Base-by-base conservation (phyloP, 1,140 invertebrate genomes). In the Drosophila setifemur region DNA sequence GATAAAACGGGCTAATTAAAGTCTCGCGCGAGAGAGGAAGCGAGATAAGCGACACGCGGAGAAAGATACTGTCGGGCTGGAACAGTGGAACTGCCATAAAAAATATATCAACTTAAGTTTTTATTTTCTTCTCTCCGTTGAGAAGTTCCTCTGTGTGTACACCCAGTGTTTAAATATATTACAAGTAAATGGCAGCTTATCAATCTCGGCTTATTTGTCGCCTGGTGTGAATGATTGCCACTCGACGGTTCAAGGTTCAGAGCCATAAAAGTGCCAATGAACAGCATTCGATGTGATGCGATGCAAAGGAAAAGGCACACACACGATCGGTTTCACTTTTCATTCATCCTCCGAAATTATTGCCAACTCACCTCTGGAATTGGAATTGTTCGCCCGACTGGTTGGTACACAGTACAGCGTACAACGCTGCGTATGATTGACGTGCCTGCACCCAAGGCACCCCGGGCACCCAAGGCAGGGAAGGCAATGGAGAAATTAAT, bases 1-100 rank as follows among this genome's bases (percentile, higher is more conserved):
- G 73, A 83, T 83, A 82, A 82, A 82, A 83, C 9, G 63, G 50
- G 57, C 74, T 73, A 77, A 67, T 60, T 85, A 60, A 81, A 55
- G 23, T 25, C n/a, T n/a, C n/a, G 42, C 5, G 18, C 26, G 26
- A 54, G 35, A 35, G 29, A 12, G 19, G 21, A 48, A 26, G 29
- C n/a, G 25, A 21, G 25, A 14, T n/a, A 28, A 47, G 55, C 19
- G 16, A 8, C 23, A 35, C 14, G n/a, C 21, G 18, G 18, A 43
- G 31, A 23, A n/a, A 35, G 26, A 43, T 37, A 49, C 9, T 35
- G 4, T 7, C n/a, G n/a, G n/a, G n/a, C n/a, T n/a, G n/a, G n/a
- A n/a, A n/a, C n/a, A n/a, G n/a, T n/a, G n/a, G n/a, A n/a, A n/a
- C n/a, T n/a, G n/a, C n/a, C n/a, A n/a, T n/a, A n/a, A n/a, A n/a